Evolutionary conservation across 2,888 invertebrate species (phyloP), one percentile per base, ranked within the genome.

Genomic region (Spatulosminthurus flaviceps): DNA sequence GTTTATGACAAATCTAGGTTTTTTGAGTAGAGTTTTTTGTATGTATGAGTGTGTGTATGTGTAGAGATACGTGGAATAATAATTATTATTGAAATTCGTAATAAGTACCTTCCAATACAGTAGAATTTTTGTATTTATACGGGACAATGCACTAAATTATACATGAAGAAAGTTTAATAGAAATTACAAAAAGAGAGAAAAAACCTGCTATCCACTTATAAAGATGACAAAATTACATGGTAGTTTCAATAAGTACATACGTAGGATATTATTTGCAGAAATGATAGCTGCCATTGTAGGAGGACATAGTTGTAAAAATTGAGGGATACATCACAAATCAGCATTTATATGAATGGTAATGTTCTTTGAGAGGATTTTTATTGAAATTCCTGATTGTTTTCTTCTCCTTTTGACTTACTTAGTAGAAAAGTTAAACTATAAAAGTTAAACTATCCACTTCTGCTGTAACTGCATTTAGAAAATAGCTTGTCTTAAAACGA

Each of bases 331-430:
- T 11, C 2, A 51, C 51, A 16, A 51, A 34, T 34, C 34, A 34
- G 34, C 34, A 34, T 34, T 34, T 51, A 51, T 51, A 19, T 51
- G n/a, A 51, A 51, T 51, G 51, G 51, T 51, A 9, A 34, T 51
- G 51, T 51, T 16, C n/a, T n/a, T 51, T n/a, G 1, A 16, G 19
- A 51, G 51, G 5, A 16, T 13, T 51, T 51, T 67, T 29, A 67
- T 67, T 67, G 26, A 67, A 67, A 22, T 67, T 67, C 67, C 28
- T 67, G 67, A 67, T 51, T 51, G 51, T n/a, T 34, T 34, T 34
- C 34, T 34, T 34, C 34, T 34, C 34, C 4, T 34, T n/a, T n/a
- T 34, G 34, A 34, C 34, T 34, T 34, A 4, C 34, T 34, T 34
- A n/a, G 34, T 34, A 34, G 34, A 34, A 34, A 34, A 51, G n/a